Evolutionary conservation across 2,113 vertebrate species (phyloP).

Genomic region (Actenoides lindsayi): DNA sequence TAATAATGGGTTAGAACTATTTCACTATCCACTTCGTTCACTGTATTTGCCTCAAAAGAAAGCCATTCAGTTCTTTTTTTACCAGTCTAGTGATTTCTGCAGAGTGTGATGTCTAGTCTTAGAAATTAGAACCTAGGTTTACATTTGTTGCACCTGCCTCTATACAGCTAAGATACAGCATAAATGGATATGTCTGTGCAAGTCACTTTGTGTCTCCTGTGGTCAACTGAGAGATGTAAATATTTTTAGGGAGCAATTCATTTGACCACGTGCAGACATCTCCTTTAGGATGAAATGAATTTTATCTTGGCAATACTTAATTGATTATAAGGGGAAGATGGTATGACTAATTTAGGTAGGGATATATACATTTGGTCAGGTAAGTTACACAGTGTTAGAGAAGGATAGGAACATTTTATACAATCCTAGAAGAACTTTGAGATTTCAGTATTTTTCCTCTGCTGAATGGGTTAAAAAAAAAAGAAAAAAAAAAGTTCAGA

Average conservation of each 20-base stretch:
- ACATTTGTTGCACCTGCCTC: not conserved
- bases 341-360: not conserved
- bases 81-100: not conserved
- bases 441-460: not conserved
- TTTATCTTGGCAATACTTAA: not conserved
- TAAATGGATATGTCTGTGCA: not conserved
- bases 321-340: not conserved
- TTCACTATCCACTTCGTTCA: not conserved
- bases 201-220: not conserved
- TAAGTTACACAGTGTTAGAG: rapidly evolving
- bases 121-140: not conserved
- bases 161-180: not conserved
- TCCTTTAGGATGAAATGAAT: not conserved
- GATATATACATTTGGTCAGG: not conserved
- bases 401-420: not conserved
- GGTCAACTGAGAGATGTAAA: not conserved
- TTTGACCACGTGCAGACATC: not conserved
- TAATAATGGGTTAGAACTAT: not conserved
- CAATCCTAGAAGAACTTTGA: not conserved
- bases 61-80: not conserved
- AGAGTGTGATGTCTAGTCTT: not conserved
- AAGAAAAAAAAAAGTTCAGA: not conserved
- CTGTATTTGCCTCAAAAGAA: not conserved
- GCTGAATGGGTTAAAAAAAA: not conserved
- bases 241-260: not conserved